phyloP scores from a whole-genome alignment of 2,888 invertebrate species.

The Ophioninae sp. region DNA sequence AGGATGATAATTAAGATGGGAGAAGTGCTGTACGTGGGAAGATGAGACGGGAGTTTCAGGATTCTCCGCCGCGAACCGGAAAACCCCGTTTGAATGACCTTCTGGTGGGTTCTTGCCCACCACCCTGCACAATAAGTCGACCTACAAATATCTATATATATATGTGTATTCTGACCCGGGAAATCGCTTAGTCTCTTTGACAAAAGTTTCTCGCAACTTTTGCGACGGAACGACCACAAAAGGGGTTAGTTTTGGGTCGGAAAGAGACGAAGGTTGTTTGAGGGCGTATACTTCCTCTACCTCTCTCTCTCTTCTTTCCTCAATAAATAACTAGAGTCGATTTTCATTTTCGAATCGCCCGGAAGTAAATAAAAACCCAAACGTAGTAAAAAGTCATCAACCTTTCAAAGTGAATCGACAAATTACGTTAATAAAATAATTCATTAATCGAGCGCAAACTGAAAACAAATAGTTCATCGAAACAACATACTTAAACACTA shows the following conservation, averaged over 20 bases:
- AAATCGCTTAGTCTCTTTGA: constrained; percentile 55
- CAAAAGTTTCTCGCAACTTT: constrained; percentile 45
- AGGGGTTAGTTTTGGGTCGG: constrained; percentile 53
- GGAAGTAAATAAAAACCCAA: too few relatives aligned
- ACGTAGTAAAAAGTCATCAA: too few relatives aligned
- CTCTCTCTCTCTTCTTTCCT: neutral
- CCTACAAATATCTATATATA: constrained; percentile 5
- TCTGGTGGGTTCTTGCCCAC: constrained; percentile 38
- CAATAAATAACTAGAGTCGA: too few relatives aligned
- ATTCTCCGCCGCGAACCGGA: constrained; percentile 34
- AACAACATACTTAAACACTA: too few relatives aligned
- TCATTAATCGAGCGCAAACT: too few relatives aligned
- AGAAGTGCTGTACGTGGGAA: constrained; percentile 31
- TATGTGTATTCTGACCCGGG: constrained; percentile 42
- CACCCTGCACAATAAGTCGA: constrained; percentile 23
- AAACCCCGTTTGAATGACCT: constrained; percentile 51
- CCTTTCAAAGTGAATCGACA: too few relatives aligned
- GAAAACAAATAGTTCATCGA: too few relatives aligned
- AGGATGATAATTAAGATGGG: neutral
- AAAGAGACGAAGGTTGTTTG: constrained; percentile 58
- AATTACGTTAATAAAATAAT: too few relatives aligned
- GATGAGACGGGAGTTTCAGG: constrained; percentile 15
- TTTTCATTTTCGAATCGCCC: too few relatives aligned
- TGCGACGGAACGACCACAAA: constrained; percentile 48
- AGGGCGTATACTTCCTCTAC: constrained; percentile 64